Percentiles rank a stretch among this genome's conserved stretches.
phyloP scores from a whole-genome alignment of 1,140 invertebrate species.

The Tetranychus cinnabarinus region DNA sequence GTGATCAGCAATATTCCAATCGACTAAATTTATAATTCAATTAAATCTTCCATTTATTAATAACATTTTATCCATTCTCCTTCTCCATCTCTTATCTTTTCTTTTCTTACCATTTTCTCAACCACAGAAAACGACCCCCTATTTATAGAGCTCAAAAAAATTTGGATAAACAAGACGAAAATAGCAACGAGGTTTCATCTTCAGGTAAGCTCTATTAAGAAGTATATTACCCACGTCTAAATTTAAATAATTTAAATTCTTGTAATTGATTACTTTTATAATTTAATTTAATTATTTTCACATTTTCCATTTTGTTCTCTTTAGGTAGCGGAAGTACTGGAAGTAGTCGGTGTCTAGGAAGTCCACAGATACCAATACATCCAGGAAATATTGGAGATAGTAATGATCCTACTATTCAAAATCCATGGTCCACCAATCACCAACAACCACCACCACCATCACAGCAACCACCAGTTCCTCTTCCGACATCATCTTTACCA shows the following conservation, averaged over 20 bases:
- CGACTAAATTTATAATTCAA: too few relatives aligned
- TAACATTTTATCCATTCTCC: not conserved
- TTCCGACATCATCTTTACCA: not conserved
- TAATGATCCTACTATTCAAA: not conserved
- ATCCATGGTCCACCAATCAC: not conserved
- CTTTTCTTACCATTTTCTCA: not conserved
- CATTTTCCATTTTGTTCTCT: not conserved
- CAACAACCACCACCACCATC: not conserved
- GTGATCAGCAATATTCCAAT: too few relatives aligned
- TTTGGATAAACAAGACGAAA: slow-evolving; percentile 2
- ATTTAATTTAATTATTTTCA: not conserved
- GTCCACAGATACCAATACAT: not conserved
- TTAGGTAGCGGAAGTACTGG: slow-evolving; percentile 1
- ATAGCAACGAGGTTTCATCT: not conserved
- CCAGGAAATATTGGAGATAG: not conserved
- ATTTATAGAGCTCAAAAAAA: slow-evolving; percentile 6
- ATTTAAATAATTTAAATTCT: not conserved
- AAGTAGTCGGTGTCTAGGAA: not conserved
- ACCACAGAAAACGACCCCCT: not conserved
- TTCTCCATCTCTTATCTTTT: not conserved
- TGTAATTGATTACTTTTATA: not conserved
- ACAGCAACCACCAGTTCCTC: not conserved
- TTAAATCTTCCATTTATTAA: not conserved
- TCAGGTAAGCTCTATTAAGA: not conserved
- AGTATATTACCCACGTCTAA: not conserved